A percentile compares a stretch with the other conserved stretches of the same genome.
Conservation (phyloP, 1,140 invertebrate species). For the Samia ricini region DNA sequence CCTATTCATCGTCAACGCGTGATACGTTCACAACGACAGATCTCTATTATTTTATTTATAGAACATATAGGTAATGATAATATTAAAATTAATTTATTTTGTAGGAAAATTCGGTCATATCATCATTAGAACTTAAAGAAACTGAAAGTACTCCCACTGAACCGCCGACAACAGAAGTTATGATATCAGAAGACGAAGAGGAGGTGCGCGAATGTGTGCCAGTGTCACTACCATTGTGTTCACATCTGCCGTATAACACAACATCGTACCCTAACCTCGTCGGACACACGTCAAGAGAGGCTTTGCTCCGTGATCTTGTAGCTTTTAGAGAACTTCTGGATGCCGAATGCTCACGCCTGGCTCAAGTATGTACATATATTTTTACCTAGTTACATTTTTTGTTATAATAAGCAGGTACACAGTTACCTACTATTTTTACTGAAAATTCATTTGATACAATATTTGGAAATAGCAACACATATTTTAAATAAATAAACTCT, state of each 20-base stretch:
- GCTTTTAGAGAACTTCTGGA: constrained; percentile 91
- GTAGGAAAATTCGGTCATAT: constrained; percentile 67
- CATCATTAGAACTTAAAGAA: constrained; percentile 59
- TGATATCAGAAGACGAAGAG: constrained; percentile 60
- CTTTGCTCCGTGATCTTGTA: constrained; percentile 87
- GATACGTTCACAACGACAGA: no score
- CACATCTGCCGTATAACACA: constrained; percentile 85
- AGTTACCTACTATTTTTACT: no score
- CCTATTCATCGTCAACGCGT: no score
- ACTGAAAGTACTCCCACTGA: constrained; percentile 75
- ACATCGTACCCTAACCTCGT: constrained; percentile 92
- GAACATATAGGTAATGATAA: not conserved
- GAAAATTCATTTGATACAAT: no score
- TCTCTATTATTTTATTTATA: no score
- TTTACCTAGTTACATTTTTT: no score
- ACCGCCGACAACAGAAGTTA: constrained; percentile 75
- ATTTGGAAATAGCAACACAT: no score
- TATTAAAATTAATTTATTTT: constrained; percentile 6
- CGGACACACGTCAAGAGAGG: constrained; percentile 80
- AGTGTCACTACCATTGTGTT: constrained; percentile 84
- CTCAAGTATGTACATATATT: constrained; percentile 73
- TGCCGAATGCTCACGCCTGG: constrained; percentile 90
- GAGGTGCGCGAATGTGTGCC: constrained; percentile 82
- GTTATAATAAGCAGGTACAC: not conserved
- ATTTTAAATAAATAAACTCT: no score